phyloP scores from a whole-genome alignment of 2,888 invertebrate genomes.

The Automeris io region DNA sequence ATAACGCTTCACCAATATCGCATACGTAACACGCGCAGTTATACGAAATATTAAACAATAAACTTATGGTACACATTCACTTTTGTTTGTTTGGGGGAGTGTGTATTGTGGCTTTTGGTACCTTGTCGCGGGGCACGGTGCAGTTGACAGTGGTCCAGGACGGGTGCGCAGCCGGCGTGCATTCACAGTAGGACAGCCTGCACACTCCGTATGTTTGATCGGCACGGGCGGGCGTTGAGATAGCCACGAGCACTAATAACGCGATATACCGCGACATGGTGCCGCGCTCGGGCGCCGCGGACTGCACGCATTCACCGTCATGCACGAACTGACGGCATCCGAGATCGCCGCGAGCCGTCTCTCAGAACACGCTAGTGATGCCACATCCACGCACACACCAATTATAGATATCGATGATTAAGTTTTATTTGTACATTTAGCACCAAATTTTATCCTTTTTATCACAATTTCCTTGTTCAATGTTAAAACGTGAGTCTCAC shows the following conservation, averaged over 20 bases:
- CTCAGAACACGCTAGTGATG: slow-evolving; percentile 40
- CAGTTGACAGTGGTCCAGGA: slow-evolving; percentile 81
- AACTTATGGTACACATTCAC: slow-evolving; percentile 30
- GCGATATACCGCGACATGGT: slow-evolving; percentile 51
- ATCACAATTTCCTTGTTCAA: slow-evolving; percentile 25
- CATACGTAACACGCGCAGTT: no score
- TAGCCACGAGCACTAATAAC: slow-evolving; percentile 73
- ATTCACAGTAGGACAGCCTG: slow-evolving; percentile 73
- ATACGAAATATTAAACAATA: no score
- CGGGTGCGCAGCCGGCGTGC: slow-evolving; percentile 73
- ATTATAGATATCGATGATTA: slow-evolving; percentile 61
- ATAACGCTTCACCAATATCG: slow-evolving; percentile 4
- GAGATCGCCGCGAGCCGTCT: slow-evolving; percentile 14
- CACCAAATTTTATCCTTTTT: slow-evolving; percentile 22
- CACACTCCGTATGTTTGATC: slow-evolving; percentile 61
- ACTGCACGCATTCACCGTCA: slow-evolving; percentile 50
- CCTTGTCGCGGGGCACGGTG: slow-evolving; percentile 78
- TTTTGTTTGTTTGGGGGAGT: slow-evolving; percentile 26
- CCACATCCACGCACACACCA: slow-evolving; percentile 24
- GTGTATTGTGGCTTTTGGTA: no score
- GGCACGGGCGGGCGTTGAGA: slow-evolving; percentile 39
- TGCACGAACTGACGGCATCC: slow-evolving; percentile 44
- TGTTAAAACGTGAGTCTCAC: slow-evolving; percentile 26
- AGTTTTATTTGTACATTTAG: slow-evolving; percentile 35
- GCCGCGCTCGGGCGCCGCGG: slow-evolving; percentile 56